phyloP scores from a whole-genome alignment of 2,113 vertebrate species.

The Aramus guarauna region DNA sequence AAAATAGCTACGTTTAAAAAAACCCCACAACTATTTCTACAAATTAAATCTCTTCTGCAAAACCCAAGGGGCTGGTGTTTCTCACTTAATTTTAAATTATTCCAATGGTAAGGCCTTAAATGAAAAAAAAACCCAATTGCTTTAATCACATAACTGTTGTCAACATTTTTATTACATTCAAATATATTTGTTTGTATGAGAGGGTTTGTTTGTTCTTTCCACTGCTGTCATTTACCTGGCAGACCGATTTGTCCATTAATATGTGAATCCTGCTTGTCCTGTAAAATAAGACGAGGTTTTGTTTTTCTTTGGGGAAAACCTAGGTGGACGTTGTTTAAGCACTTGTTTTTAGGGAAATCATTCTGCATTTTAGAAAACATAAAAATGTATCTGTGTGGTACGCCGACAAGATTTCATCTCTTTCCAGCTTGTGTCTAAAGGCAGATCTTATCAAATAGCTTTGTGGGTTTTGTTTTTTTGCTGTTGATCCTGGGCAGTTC shows the following conservation, averaged over 20 bases:
- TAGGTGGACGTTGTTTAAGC: background rate
- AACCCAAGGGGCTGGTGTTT: constrained; percentile 51
- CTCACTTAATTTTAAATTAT: constrained; percentile 42
- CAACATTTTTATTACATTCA: background rate
- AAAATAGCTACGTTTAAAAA: constrained; percentile 40
- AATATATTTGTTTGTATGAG: constrained; percentile 26
- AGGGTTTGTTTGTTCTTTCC: constrained; percentile 15
- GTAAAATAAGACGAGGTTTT: background rate
- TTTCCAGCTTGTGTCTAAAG: background rate
- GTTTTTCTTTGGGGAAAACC: background rate
- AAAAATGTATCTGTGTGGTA: background rate
- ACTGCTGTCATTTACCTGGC: constrained; percentile 24
- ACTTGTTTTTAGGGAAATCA: background rate
- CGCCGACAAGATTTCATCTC: background rate
- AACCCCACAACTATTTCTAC: constrained; percentile 1
- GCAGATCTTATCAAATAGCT: background rate
- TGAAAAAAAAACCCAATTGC: constrained; percentile 20
- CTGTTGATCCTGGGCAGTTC: background rate
- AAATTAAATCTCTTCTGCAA: constrained; percentile 55
- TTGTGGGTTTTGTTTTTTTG: background rate
- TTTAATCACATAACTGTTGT: constrained; percentile 46
- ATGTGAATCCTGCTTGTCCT: background rate
- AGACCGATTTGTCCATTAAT: background rate
- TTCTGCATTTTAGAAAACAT: background rate
- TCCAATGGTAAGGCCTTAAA: constrained; percentile 32